Conservation (phyloP, 2,113 vertebrate genomes). For the Tonatia bakeri region DNA sequence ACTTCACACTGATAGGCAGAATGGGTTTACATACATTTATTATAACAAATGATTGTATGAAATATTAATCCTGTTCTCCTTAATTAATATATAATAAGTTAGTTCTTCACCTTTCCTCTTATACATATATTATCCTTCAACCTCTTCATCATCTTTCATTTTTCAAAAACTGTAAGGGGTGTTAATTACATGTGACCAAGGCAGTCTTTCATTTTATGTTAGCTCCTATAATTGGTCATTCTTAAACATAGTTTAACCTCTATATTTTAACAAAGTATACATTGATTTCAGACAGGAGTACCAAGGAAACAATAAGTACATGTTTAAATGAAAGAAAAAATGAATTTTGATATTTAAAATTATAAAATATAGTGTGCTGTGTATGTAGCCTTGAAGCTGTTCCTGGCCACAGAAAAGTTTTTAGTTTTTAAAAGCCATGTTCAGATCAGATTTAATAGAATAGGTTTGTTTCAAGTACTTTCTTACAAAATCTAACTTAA, state of each 20-base stretch:
- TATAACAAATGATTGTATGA: neutral
- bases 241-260: neutral
- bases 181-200: neutral
- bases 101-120: neutral
- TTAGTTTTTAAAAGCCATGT: neutral
- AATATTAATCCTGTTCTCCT: neutral
- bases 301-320: neutral
- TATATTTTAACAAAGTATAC: neutral
- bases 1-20: neutral
- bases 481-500: neutral
- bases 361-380: neutral
- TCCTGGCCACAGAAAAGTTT: neutral
- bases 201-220: neutral
- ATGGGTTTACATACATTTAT: neutral
- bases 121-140: neutral
- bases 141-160: neutral
- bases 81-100: neutral
- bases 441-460: neutral
- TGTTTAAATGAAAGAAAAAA: neutral
- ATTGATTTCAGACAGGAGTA: neutral
- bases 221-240: neutral
- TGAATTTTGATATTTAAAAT: neutral
- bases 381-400: neutral
- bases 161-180: neutral
- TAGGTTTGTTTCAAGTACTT: neutral